Percentiles rank a stretch among this genome's conserved stretches.
Conservation (phyloP, 2,113 vertebrate genomes). For the Arizona elegans region DNA sequence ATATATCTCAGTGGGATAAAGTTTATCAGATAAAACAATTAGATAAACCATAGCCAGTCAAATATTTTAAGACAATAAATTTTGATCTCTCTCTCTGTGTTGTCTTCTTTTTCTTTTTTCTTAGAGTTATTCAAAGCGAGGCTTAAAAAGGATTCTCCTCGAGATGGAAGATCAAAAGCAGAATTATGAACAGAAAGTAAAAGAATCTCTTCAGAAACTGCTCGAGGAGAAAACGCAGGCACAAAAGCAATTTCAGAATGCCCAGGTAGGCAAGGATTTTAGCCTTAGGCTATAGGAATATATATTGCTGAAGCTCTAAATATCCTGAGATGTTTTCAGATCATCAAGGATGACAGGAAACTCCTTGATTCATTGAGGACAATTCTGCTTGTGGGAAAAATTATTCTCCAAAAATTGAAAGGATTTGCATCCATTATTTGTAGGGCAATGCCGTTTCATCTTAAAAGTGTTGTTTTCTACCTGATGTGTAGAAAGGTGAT, state of each 20-base stretch:
- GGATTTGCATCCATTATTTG: not conserved
- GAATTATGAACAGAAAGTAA: slow-evolving; percentile 82
- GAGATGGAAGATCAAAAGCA: slow-evolving; percentile 91
- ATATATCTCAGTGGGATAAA: not conserved
- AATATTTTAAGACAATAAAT: not conserved
- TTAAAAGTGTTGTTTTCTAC: not conserved
- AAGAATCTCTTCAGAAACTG: slow-evolving; percentile 81
- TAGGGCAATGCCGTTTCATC: not conserved
- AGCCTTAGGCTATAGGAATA: not conserved
- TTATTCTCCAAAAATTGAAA: not conserved
- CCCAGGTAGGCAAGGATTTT: slow-evolving; percentile 72
- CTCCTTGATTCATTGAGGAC: not conserved
- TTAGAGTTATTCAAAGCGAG: slow-evolving; percentile 76
- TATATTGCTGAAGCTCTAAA: not conserved
- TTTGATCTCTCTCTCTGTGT: not conserved
- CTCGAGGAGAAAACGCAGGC: slow-evolving; percentile 81
- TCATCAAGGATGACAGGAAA: not conserved
- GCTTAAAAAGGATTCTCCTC: slow-evolving; percentile 79
- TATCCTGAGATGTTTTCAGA: not conserved
- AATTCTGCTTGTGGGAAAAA: not conserved
- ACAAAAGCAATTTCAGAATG: slow-evolving; percentile 74
- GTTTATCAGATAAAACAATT: not conserved
- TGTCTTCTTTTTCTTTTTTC: not conserved
- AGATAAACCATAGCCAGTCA: not conserved
- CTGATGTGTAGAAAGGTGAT: not conserved